Percentiles rank a stretch among this genome's conserved stretches.
These are phyloP conservation scores for Steinernema scapterisci DNA, from an alignment of 2,888 invertebrate genomes.

Conservation along the genomic window DNA sequence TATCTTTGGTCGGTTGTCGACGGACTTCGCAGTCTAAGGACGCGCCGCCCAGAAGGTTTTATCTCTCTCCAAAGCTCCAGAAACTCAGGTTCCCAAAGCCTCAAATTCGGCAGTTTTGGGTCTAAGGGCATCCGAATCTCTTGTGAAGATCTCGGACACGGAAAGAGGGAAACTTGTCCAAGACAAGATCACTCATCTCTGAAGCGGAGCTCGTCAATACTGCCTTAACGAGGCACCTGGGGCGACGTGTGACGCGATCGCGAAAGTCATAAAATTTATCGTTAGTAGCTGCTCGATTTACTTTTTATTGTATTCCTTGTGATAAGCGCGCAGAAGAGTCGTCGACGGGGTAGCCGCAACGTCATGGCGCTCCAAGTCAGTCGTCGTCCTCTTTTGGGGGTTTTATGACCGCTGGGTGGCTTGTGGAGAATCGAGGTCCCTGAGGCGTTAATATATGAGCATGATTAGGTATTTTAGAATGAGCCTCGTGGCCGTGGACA, in stretches of 20 bases:
- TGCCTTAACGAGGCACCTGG: neutral
- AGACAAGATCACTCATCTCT: neutral
- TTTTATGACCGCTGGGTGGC: neutral
- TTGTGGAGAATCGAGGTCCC: too few relatives aligned
- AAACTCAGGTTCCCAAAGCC: too few relatives aligned
- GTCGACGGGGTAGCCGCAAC: neutral
- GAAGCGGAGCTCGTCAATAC: too few relatives aligned
- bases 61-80: neutral
- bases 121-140: neutral
- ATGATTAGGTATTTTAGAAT: neutral
- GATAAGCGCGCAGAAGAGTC: conserved; percentile 2
- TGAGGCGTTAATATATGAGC: conserved; percentile 4
- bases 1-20: neutral
- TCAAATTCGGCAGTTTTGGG: neutral
- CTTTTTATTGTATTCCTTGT: conserved; percentile 26
- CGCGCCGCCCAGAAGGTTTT: neutral
- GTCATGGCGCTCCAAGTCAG: neutral
- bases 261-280: conserved; percentile 26
- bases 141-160: neutral
- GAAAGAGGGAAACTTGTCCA: neutral
- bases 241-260: neutral
- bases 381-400: neutral
- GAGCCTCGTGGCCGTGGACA: too few relatives aligned
- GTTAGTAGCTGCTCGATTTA: conserved; percentile 16
- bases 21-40: neutral